Evolutionary conservation across 2,797 vertebrate genomes (phyloP).

Genomic region (Eutrigla gurnardus): DNA sequence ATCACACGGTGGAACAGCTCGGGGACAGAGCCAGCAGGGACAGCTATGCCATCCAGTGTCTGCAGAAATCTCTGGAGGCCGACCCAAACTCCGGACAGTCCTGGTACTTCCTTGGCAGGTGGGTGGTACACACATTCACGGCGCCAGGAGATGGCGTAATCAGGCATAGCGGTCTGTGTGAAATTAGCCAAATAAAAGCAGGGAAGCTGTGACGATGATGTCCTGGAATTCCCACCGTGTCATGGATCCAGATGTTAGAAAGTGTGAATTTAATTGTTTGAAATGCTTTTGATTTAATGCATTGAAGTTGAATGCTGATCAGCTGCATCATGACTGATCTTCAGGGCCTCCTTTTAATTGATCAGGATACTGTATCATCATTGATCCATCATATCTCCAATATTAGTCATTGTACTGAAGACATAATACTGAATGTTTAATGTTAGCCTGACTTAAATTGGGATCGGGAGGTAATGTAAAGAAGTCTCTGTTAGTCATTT

Average conservation of each 20-base stretch:
- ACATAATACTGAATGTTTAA: too few species aligned
- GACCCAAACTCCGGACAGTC: conserved; percentile 99
- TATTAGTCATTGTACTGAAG: too few species aligned
- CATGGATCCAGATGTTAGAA: background rate
- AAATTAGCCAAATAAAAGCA: background rate
- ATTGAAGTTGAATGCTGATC: background rate
- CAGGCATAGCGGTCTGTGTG: background rate
- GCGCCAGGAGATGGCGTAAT: background rate
- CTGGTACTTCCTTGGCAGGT: conserved; percentile 99
- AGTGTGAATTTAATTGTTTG: background rate
- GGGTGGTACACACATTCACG: background rate
- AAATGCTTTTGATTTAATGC: background rate
- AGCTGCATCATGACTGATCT: too few species aligned
- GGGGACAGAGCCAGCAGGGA: conserved; percentile 97
- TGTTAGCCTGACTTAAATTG: too few species aligned
- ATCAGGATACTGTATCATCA: too few species aligned
- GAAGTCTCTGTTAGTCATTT: background rate
- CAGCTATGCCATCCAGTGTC: conserved; percentile 99
- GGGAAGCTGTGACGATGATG: background rate
- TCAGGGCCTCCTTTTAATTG: too few species aligned
- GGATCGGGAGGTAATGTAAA: background rate
- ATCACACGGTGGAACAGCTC: conserved; percentile 98
- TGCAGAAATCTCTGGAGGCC: conserved; percentile 99
- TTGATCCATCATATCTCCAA: too few species aligned
- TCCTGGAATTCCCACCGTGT: background rate